Conservation (phyloP, 2,888 invertebrate genomes). For the Caradrina kadenii region DNA sequence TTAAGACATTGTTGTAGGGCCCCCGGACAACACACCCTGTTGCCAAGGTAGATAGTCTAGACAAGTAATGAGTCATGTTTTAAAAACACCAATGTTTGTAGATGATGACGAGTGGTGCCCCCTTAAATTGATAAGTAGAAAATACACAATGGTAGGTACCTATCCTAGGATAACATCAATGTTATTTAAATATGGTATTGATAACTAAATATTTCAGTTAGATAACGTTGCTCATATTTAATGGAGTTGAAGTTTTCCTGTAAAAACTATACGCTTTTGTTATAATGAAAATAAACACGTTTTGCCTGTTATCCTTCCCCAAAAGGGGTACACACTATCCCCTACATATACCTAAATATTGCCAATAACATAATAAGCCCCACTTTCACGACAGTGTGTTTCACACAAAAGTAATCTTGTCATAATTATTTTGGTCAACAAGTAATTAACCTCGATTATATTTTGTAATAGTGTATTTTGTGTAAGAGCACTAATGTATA, state of each 20-base stretch:
- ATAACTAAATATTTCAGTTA: background rate
- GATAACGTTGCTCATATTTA: conserved; percentile 13
- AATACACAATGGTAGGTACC: background rate
- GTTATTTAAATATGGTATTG: conserved; percentile 6
- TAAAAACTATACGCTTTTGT: background rate
- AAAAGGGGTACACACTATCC: too few species aligned
- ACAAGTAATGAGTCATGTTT: conserved; percentile 23
- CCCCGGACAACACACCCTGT: conserved; percentile 22
- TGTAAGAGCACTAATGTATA: too few species aligned
- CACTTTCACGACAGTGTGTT: too few species aligned
- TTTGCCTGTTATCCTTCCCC: too few species aligned
- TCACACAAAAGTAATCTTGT: too few species aligned
- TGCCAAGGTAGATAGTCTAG: conserved; percentile 19
- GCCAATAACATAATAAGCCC: too few species aligned
- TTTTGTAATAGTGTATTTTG: too few species aligned
- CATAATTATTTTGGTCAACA: too few species aligned
- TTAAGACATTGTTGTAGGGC: too few species aligned
- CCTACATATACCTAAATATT: too few species aligned
- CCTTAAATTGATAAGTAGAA: conserved; percentile 8
- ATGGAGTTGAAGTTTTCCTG: background rate
- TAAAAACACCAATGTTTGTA: background rate
- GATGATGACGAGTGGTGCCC: background rate
- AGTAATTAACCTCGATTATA: too few species aligned
- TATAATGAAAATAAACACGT: background rate
- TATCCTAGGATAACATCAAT: conserved; percentile 16